Percentiles rank a stretch among this genome's conserved stretches.
These are phyloP conservation scores for Phoxinus dragarum DNA, from an alignment of 2,797 vertebrate genomes.

Conservation along the genomic window DNA sequence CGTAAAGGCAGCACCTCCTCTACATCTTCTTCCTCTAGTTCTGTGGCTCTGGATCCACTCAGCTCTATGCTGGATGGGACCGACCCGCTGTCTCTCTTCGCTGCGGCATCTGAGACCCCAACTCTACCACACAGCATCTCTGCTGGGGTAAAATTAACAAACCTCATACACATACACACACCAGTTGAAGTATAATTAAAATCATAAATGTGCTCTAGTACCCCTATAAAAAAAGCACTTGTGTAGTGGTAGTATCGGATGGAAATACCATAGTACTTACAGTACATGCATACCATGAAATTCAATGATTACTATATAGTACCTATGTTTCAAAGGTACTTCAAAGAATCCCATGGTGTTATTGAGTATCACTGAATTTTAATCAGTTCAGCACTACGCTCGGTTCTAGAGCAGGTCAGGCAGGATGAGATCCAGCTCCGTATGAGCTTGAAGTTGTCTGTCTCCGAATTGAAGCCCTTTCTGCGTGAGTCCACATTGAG, in stretches of 20 bases:
- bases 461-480: constrained; percentile 95
- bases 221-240: background rate
- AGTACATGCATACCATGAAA: background rate
- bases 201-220: background rate
- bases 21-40: constrained; percentile 90
- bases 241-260: background rate
- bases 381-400: too few species aligned
- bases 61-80: constrained; percentile 94
- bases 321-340: background rate
- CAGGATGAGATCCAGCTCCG: constrained; percentile 93
- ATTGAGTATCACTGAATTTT: background rate
- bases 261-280: background rate
- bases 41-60: constrained; percentile 85
- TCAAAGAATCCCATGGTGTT: background rate
- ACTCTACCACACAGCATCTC: constrained; percentile 70
- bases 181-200: background rate
- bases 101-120: constrained; percentile 79
- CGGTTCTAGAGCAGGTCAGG: constrained; percentile 90
- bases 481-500: constrained; percentile 95
- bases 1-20: constrained; percentile 94
- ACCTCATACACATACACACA: background rate
- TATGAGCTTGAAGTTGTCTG: constrained; percentile 96
- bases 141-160: constrained; percentile 67
- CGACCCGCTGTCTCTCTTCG: constrained; percentile 93
- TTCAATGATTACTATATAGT: background rate